A percentile compares a stretch with the other conserved stretches of the same genome.
These are phyloP conservation scores for Herpailurus yagouaroundi DNA, from an alignment of 2,113 vertebrate genomes.

Conservation along the genomic window DNA sequence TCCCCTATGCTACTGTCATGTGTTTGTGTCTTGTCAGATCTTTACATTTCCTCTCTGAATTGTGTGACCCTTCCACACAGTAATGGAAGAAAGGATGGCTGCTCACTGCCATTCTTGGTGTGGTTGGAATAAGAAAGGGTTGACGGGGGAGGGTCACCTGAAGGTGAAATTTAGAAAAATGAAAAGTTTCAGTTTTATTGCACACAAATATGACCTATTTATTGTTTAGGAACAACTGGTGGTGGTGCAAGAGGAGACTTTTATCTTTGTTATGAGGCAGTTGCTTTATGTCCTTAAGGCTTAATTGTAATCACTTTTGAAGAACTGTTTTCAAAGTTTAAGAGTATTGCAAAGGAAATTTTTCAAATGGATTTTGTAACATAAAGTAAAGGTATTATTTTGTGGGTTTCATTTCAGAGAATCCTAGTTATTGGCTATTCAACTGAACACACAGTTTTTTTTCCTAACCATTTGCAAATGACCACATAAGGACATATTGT, in stretches of 20 bases:
- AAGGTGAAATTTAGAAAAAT: background rate
- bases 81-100: background rate
- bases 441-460: background rate
- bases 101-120: background rate
- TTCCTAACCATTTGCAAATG: background rate
- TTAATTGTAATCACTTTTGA: slow-evolving; percentile 2
- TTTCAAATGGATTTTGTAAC: slow-evolving; percentile 6
- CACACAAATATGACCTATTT: background rate
- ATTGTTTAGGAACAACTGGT: background rate
- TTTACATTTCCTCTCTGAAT: background rate
- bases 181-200: background rate
- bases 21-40: background rate
- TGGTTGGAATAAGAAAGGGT: background rate
- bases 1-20: background rate
- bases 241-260: background rate
- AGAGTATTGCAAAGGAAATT: slow-evolving; percentile 8
- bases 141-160: background rate
- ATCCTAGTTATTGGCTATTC: slow-evolving; percentile 7
- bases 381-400: background rate
- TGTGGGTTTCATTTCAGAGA: slow-evolving; percentile 28
- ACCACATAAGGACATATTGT: background rate
- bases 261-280: background rate
- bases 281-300: background rate
- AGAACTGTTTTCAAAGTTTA: slow-evolving; percentile 4
- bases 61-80: background rate